Evolutionary conservation across 2,113 vertebrate species (phyloP).

Genomic region (Albula glossodonta): DNA sequence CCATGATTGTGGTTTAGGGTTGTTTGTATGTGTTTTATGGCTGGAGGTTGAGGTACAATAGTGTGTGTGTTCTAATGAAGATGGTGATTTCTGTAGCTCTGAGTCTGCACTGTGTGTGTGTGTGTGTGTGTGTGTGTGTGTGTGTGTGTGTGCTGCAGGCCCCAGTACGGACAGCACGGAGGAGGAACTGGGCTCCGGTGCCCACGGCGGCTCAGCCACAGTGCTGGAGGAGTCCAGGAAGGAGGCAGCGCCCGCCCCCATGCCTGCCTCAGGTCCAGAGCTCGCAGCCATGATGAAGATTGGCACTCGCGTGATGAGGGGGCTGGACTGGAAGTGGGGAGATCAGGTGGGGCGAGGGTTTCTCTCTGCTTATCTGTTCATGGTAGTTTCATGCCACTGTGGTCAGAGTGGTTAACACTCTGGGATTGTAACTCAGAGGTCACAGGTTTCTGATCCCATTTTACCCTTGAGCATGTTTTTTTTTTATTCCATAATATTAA

Average conservation of each 20-base stretch:
- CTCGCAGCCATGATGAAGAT: constrained; percentile 99
- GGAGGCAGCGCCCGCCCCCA: constrained; percentile 79
- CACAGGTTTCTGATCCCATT: too few relatives aligned
- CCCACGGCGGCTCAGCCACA: constrained; percentile 86
- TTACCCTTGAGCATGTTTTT: too few relatives aligned
- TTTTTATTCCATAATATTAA: too few relatives aligned
- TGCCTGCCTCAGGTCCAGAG: constrained; percentile 92
- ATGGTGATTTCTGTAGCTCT: too few relatives aligned
- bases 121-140: too few relatives aligned
- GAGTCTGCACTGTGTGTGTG: not conserved
- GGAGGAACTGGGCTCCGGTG: constrained; percentile 78
- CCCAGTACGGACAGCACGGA: constrained; percentile 87
- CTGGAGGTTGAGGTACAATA: too few relatives aligned
- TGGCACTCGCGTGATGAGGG: constrained; percentile 94
- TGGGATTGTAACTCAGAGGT: too few relatives aligned
- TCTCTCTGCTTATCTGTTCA: not conserved
- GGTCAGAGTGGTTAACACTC: too few relatives aligned
- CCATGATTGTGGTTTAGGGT: too few relatives aligned
- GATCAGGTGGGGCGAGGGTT: constrained; percentile 80
- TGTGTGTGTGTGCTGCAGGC: constrained; percentile 62
- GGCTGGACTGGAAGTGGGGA: constrained; percentile 98
- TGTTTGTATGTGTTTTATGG: too few relatives aligned
- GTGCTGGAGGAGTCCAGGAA: constrained; percentile 95
- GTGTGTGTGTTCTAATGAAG: too few relatives aligned
- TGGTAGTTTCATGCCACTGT: too few relatives aligned